A percentile compares a stretch with the other conserved stretches of the same genome.
Evolutionary conservation across 2,797 vertebrate genomes (phyloP).

Genomic region (Podarcis siculus): DNA sequence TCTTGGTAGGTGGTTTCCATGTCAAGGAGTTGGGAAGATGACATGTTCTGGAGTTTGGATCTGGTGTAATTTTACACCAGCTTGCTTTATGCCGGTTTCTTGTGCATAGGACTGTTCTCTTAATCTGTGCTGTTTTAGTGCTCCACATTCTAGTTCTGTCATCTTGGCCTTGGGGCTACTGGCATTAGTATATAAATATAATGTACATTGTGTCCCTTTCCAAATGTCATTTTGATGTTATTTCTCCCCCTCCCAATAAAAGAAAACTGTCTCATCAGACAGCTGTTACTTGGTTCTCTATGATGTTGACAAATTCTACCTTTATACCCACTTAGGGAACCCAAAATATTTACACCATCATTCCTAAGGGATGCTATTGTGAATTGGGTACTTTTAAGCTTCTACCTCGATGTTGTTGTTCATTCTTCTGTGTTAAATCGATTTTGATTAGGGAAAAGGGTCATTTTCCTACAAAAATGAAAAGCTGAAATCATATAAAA

Average conservation of each 20-base stretch:
- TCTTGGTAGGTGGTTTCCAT: too few relatives aligned
- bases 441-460: background rate
- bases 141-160: background rate
- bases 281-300: background rate
- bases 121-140: background rate
- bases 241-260: too few relatives aligned
- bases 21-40: too few relatives aligned
- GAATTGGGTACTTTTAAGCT: background rate
- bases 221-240: background rate
- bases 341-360: background rate
- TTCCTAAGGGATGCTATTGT: background rate
- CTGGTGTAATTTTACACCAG: too few relatives aligned
- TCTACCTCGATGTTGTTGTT: background rate
- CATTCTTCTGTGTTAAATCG: background rate
- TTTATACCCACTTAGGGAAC: background rate
- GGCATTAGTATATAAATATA: background rate
- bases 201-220: background rate
- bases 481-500: background rate
- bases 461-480: constrained; percentile 23
- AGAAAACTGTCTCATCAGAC: background rate
- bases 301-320: background rate
- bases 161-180: background rate
- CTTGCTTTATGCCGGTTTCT: too few relatives aligned
- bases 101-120: too few relatives aligned
- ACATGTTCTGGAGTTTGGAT: too few relatives aligned